Evolutionary conservation across 1,140 invertebrate species (phyloP).

Genomic region (Pogonomyrmex californicus): DNA sequence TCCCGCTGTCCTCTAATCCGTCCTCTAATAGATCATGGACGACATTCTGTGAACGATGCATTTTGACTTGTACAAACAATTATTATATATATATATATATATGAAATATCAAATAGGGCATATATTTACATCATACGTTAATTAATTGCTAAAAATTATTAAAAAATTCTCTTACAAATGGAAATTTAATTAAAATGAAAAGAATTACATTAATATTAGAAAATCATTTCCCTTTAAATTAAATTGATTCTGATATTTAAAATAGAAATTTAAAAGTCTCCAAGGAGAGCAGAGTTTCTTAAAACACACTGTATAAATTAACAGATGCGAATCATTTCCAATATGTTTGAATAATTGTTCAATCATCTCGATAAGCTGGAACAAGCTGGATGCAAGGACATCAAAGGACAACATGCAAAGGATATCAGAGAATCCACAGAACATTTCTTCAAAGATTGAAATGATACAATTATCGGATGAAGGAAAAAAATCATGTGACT

Average conservation of each 20-base stretch:
- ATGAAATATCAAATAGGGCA: background rate
- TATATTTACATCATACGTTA: background rate
- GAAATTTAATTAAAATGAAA: conserved; percentile 17
- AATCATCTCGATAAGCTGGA: background rate
- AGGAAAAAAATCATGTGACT: background rate
- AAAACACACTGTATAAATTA: conserved; percentile 15
- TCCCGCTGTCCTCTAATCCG: conserved; percentile 31
- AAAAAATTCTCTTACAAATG: background rate
- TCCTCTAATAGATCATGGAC: background rate
- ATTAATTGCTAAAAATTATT: background rate
- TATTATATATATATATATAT: background rate
- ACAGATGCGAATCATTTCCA: conserved; percentile 41
- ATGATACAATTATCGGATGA: background rate
- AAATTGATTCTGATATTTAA: background rate
- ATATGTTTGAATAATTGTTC: conserved; percentile 9
- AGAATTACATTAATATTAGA: background rate
- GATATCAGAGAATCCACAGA: conserved; percentile 23
- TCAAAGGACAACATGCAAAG: background rate
- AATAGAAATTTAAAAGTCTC: background rate
- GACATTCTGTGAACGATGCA: background rate
- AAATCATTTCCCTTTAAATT: background rate
- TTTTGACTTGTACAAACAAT: background rate
- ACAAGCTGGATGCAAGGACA: too few relatives aligned
- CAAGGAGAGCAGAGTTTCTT: background rate
- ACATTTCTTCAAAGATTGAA: background rate